phyloP scores from a whole-genome alignment of 1,140 invertebrate species.

The Papilio polytes region DNA sequence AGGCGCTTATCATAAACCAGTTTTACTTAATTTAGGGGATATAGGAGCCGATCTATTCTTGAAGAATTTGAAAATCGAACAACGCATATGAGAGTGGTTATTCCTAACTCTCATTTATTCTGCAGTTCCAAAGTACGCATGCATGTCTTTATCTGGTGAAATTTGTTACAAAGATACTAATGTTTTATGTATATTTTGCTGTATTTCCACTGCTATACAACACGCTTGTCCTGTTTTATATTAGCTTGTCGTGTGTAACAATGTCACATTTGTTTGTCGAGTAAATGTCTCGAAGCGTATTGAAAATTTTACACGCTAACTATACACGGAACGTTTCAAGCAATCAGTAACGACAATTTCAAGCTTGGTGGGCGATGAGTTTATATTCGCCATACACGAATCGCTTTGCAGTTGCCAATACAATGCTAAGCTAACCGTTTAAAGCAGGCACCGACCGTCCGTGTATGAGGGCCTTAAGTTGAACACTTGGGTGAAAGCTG shows the following conservation, averaged over 20 bases:
- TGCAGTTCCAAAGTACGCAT: constrained; percentile 47
- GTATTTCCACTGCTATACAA: constrained; percentile 44
- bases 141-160: constrained; percentile 64
- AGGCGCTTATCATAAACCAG: neutral
- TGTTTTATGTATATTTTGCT: constrained; percentile 70
- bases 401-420: neutral
- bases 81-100: too few relatives aligned
- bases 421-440: neutral
- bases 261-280: constrained; percentile 45
- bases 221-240: constrained; percentile 12
- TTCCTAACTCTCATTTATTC: neutral
- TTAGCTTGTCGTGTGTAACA: constrained; percentile 42
- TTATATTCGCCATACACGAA: too few relatives aligned
- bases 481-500: constrained; percentile 32
- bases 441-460: neutral
- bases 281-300: constrained; percentile 38
- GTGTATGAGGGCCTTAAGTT: neutral
- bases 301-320: constrained; percentile 13
- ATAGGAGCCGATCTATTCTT: neutral
- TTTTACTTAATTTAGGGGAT: neutral
- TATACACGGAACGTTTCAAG: neutral
- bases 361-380: neutral
- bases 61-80: neutral
- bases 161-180: constrained; percentile 59
- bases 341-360: neutral